Evolutionary conservation across 2,797 vertebrate species (phyloP).

Genomic region (Galaxias olidus): DNA sequence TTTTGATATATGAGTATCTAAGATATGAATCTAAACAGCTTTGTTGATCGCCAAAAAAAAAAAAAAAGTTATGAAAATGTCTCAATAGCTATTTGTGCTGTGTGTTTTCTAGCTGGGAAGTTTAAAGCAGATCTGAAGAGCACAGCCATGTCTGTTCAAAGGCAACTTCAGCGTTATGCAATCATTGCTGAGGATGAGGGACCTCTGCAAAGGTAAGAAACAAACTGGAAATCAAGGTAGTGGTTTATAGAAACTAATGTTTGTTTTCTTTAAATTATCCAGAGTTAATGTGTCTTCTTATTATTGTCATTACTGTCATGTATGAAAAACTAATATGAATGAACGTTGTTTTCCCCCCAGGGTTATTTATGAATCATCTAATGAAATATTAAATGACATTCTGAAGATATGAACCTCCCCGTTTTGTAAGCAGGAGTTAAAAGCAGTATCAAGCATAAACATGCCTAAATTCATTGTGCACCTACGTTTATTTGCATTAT

Average conservation of each 20-base stretch:
- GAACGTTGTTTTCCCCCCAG: constrained; percentile 69
- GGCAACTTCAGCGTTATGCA: constrained; percentile 73
- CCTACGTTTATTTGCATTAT: too few species aligned
- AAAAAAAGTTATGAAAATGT: neutral
- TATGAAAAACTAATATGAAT: constrained; percentile 19
- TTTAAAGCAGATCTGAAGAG: constrained; percentile 72
- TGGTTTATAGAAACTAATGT: too few species aligned
- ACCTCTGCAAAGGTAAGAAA: constrained; percentile 71
- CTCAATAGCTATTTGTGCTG: neutral
- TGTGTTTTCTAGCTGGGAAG: constrained; percentile 76
- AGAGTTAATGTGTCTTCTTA: too few species aligned
- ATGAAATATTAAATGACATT: constrained; percentile 81
- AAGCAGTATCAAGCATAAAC: too few species aligned
- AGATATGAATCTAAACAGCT: too few species aligned
- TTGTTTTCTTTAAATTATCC: too few species aligned
- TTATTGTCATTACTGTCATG: too few species aligned
- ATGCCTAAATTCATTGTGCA: too few species aligned
- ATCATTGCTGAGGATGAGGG: constrained; percentile 62
- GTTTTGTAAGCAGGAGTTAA: too few species aligned
- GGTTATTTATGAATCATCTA: constrained; percentile 81
- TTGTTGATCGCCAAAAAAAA: too few species aligned
- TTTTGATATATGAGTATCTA: too few species aligned
- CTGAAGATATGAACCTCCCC: constrained; percentile 70
- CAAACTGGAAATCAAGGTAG: too few species aligned
- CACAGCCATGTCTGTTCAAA: constrained; percentile 72